Evolutionary conservation across 2,797 vertebrate genomes (phyloP).

Genomic region (Notoglanidium macrostoma): DNA sequence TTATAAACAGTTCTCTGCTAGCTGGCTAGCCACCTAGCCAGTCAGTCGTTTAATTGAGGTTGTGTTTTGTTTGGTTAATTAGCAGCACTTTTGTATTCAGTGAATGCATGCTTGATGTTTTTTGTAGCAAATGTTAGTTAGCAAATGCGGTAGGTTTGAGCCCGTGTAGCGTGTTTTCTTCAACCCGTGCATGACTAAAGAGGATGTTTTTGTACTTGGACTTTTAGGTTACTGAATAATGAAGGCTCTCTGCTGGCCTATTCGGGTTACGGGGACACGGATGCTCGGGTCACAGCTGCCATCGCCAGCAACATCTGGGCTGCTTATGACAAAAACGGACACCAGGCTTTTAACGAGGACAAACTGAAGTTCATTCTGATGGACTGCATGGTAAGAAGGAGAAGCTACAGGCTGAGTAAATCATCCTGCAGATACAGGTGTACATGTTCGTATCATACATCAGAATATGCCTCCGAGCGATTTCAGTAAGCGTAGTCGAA

Average conservation of each 20-base stretch:
- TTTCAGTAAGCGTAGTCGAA: not conserved
- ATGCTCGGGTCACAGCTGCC: constrained; percentile 92
- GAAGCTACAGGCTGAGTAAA: not conserved
- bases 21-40: constrained; percentile 26
- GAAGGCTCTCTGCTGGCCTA: constrained; percentile 95
- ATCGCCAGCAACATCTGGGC: constrained; percentile 99
- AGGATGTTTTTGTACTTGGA: not conserved
- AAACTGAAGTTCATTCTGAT: constrained; percentile 96
- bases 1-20: not conserved
- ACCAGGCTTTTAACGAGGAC: constrained; percentile 97
- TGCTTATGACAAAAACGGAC: constrained; percentile 95
- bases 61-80: not conserved
- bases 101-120: not conserved
- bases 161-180: not conserved
- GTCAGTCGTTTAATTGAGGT: not conserved
- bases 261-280: constrained; percentile 95
- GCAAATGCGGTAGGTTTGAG: not conserved
- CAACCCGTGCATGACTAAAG: not conserved
- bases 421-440: not conserved
- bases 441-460: not conserved
- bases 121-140: not conserved
- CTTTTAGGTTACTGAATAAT: constrained; percentile 84
- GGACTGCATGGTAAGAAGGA: constrained; percentile 90
- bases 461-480: too few relatives aligned
- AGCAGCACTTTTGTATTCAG: not conserved